A percentile compares a stretch with the other conserved stretches of the same genome.
phyloP scores from a whole-genome alignment of 2,113 vertebrate species.

The Melanocharis versteri region DNA sequence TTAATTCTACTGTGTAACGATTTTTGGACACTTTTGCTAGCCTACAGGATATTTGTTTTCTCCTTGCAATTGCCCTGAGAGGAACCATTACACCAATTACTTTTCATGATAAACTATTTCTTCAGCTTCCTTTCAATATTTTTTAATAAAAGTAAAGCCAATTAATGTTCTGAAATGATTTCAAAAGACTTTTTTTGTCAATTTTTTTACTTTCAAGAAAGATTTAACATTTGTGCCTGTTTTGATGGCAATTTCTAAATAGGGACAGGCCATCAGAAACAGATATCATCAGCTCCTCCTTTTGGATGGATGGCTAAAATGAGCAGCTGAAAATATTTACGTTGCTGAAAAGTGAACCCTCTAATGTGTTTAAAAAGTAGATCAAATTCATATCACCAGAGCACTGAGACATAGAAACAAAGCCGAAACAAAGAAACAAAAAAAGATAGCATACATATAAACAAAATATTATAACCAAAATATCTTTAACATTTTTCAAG shows the following conservation, averaged over 20 bases:
- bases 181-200: background rate
- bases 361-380: background rate
- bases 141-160: background rate
- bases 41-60: background rate
- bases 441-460: background rate
- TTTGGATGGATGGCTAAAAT: background rate
- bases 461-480: background rate
- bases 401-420: background rate
- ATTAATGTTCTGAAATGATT: background rate
- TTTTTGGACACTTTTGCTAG: background rate
- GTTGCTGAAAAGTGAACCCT: background rate
- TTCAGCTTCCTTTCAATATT: background rate
- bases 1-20: background rate
- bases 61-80: background rate
- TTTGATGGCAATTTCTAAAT: background rate
- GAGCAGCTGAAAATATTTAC: background rate
- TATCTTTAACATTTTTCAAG: background rate
- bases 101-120: background rate
- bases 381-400: background rate
- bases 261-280: background rate
- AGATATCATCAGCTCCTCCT: background rate
- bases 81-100: background rate
- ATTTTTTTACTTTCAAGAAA: background rate
- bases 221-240: background rate
- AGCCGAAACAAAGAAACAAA: background rate